Conservation (phyloP, 2,888 invertebrate genomes). For the Noctua comes region DNA sequence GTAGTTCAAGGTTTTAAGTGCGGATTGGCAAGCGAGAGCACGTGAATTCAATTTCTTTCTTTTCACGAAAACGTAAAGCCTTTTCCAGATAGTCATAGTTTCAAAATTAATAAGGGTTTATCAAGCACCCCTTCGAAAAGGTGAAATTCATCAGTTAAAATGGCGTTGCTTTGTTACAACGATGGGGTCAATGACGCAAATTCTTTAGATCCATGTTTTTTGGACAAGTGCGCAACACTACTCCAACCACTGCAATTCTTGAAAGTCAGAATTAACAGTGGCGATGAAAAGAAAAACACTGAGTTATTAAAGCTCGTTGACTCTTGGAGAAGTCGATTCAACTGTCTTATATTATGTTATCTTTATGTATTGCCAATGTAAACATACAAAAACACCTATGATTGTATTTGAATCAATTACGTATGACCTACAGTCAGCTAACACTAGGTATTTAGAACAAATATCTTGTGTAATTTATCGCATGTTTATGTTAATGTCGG, state of each 20-base stretch:
- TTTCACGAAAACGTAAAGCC: background rate
- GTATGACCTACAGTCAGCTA: slow-evolving; percentile 17
- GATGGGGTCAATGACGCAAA: background rate
- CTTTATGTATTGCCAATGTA: background rate
- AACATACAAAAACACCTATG: background rate
- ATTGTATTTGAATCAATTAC: slow-evolving; percentile 22
- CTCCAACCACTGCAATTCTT: background rate
- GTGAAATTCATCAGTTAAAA: background rate
- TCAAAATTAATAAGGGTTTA: background rate
- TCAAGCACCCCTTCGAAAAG: background rate
- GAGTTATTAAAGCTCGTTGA: background rate
- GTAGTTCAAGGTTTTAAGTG: background rate
- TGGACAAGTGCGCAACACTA: background rate
- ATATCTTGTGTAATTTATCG: slow-evolving; percentile 44
- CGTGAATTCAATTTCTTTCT: background rate
- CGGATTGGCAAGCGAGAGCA: background rate
- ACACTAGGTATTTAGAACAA: slow-evolving; percentile 45
- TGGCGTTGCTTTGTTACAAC: background rate
- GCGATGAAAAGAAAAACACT: background rate
- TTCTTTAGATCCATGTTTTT: background rate
- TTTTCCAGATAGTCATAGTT: background rate
- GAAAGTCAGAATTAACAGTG: background rate
- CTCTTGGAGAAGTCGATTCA: background rate
- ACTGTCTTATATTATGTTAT: background rate
- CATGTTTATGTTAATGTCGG: slow-evolving; percentile 45